phyloP scores from a whole-genome alignment of 2,888 invertebrate species.

The Drosophila testacea region DNA sequence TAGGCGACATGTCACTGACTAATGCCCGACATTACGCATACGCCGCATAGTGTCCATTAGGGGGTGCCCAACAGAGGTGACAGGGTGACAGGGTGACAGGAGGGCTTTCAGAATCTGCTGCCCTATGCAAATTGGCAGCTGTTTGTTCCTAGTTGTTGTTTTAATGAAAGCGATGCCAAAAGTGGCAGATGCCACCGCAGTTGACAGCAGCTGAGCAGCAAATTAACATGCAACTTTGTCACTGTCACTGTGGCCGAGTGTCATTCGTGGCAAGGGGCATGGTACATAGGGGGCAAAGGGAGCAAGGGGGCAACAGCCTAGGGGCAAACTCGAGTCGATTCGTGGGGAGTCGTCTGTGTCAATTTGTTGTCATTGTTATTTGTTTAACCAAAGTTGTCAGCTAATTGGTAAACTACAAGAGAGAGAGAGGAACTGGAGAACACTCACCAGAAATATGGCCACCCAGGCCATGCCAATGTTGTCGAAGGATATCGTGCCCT shows the following conservation, averaged over 20 bases:
- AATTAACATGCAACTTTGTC: constrained; percentile 59
- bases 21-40: constrained; percentile 44
- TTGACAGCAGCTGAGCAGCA: constrained; percentile 51
- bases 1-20: constrained; percentile 22
- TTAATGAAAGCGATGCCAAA: constrained; percentile 55
- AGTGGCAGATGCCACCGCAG: constrained; percentile 55
- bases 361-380: constrained; percentile 59
- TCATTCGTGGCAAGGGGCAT: background rate
- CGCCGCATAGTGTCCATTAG: constrained; percentile 27
- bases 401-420: constrained; percentile 58
- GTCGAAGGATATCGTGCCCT: constrained; percentile 99
- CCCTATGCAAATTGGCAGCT: constrained; percentile 58
- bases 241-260: constrained; percentile 20
- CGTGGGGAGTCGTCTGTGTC: constrained; percentile 26
- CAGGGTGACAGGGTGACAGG: background rate
- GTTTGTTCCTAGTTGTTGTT: constrained; percentile 35
- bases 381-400: constrained; percentile 48
- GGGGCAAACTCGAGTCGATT: constrained; percentile 1
- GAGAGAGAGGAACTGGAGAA: background rate
- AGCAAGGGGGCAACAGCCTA: background rate
- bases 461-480: constrained; percentile 99
- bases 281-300: background rate
- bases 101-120: constrained; percentile 12
- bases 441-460: constrained; percentile 98
- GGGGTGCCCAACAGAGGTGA: background rate